A percentile compares a stretch with the other conserved stretches of the same genome.
phyloP scores from a whole-genome alignment of 2,888 invertebrate species.

The Melanargia galathea region DNA sequence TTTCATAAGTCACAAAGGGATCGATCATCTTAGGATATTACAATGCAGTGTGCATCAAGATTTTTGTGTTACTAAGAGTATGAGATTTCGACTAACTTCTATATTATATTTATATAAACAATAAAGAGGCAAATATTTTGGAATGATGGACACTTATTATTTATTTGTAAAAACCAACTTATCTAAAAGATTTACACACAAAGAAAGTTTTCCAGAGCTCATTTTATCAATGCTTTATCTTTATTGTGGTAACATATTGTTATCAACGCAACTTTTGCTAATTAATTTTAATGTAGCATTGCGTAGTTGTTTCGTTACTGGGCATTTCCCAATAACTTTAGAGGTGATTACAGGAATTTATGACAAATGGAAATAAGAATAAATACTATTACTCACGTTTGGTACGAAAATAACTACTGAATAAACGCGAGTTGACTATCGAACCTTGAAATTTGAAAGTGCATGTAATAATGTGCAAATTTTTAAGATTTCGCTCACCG shows the following conservation, averaged over 20 bases:
- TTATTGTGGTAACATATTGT: slow-evolving; percentile 14
- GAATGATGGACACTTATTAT: no score
- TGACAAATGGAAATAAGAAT: slow-evolving; percentile 3
- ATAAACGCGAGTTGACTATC: slow-evolving; percentile 17
- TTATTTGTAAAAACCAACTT: not conserved
- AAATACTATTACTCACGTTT: slow-evolving; percentile 27
- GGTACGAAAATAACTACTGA: slow-evolving; percentile 32
- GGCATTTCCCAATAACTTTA: slow-evolving; percentile 5
- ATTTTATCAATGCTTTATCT: slow-evolving; percentile 12
- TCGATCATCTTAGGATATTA: no score
- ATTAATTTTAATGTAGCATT: slow-evolving; percentile 12
- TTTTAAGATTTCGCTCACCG: slow-evolving; percentile 74
- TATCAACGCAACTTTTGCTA: not conserved
- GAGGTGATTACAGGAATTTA: not conserved
- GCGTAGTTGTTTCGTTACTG: not conserved
- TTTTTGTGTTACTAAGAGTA: no score
- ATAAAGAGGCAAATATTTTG: no score
- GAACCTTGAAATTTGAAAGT: slow-evolving; percentile 53
- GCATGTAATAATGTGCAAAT: slow-evolving; percentile 13
- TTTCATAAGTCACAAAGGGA: no score
- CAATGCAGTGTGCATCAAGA: no score
- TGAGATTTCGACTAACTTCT: no score
- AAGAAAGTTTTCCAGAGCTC: not conserved
- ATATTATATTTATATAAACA: no score
- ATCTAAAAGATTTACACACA: slow-evolving; percentile 1